Conservation (phyloP, 2,797 vertebrate genomes). For the Spondyliosoma cantharus region DNA sequence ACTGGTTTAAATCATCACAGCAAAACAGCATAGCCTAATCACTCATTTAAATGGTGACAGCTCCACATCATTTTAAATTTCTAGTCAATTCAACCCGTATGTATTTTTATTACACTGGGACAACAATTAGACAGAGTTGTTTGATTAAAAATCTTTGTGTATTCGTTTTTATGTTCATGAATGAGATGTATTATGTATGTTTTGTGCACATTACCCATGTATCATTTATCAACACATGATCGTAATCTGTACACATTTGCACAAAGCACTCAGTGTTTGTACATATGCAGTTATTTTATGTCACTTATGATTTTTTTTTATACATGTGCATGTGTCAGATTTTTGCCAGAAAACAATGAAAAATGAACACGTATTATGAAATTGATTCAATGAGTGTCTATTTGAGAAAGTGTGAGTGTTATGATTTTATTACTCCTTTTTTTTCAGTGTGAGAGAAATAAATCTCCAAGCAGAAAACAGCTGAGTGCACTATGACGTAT, state of each 20-base stretch:
- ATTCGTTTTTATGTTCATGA: slow-evolving; percentile 83
- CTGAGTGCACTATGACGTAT: slow-evolving; percentile 42
- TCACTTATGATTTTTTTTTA: slow-evolving; percentile 81
- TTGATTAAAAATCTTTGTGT: slow-evolving; percentile 69
- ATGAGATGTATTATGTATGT: slow-evolving; percentile 77
- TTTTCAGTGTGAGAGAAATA: slow-evolving; percentile 72
- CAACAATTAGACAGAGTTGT: slow-evolving; percentile 58
- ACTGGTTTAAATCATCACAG: slow-evolving; percentile 47
- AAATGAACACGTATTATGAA: slow-evolving; percentile 70
- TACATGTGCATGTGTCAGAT: slow-evolving; percentile 84
- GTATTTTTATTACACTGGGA: slow-evolving; percentile 70
- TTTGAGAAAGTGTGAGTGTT: slow-evolving; percentile 67
- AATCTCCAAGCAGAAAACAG: slow-evolving; percentile 64
- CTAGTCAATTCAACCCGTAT: slow-evolving; percentile 53
- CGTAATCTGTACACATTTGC: slow-evolving; percentile 88
- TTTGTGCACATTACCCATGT: slow-evolving; percentile 85
- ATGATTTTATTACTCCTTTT: slow-evolving; percentile 58
- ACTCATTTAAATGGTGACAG: slow-evolving; percentile 57
- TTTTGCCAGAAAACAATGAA: slow-evolving; percentile 80
- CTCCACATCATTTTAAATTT: slow-evolving; percentile 42
- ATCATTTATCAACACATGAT: slow-evolving; percentile 83
- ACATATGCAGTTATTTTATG: slow-evolving; percentile 82
- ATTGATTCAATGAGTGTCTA: slow-evolving; percentile 70
- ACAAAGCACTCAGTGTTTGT: slow-evolving; percentile 87
- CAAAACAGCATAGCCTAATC: slow-evolving; percentile 41